A percentile compares a stretch with the other conserved stretches of the same genome.
phyloP scores from a whole-genome alignment of 2,797 vertebrate species.

The Sparus aurata region DNA sequence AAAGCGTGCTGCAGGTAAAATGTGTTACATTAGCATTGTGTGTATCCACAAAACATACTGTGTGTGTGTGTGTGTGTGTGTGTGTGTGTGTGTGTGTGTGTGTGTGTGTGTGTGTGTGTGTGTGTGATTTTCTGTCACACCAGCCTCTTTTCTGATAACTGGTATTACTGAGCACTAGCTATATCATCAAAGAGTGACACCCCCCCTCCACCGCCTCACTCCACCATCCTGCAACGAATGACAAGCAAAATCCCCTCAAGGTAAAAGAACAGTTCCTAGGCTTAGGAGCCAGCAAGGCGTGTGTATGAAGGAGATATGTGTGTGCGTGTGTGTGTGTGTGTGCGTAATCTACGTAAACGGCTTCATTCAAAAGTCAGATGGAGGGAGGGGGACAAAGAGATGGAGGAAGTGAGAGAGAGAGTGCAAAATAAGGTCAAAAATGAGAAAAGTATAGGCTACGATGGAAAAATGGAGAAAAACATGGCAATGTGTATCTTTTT shows the following conservation, averaged over 20 bases:
- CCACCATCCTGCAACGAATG: constrained; percentile 50
- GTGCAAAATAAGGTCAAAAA: not conserved
- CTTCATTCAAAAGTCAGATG: constrained; percentile 49
- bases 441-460: not conserved
- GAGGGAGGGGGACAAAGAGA: constrained; percentile 12
- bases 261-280: constrained; percentile 55
- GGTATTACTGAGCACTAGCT: constrained; percentile 59
- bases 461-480: not conserved
- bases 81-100: too few species aligned
- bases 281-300: constrained; percentile 52
- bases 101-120: too few species aligned
- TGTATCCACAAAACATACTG: constrained; percentile 47
- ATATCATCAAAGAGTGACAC: constrained; percentile 71
- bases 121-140: constrained; percentile 36
- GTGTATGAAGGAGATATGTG: constrained; percentile 53
- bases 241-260: constrained; percentile 75
- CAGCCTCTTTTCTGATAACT: constrained; percentile 55
- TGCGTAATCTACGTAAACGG: constrained; percentile 63
- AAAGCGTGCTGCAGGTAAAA: constrained; percentile 48
- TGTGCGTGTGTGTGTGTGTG: constrained; percentile 7
- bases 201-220: constrained; percentile 29
- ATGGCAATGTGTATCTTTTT: not conserved
- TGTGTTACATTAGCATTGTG: constrained; percentile 36
- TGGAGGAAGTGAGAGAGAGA: not conserved
- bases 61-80: not conserved